Conservation (phyloP, 2,888 invertebrate species). For the Cephus pulcher region DNA sequence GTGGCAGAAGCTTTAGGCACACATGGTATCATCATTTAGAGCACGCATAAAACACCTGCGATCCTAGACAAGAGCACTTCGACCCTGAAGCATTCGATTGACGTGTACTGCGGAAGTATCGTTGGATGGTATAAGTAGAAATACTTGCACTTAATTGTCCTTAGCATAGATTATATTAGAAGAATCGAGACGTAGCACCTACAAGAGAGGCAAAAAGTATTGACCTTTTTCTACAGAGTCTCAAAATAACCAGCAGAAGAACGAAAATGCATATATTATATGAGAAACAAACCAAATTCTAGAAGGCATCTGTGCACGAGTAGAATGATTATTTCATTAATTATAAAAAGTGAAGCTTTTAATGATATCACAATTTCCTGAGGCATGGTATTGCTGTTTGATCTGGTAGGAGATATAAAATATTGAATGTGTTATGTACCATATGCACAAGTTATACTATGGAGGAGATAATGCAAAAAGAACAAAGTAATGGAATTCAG, state of each 20-base stretch:
- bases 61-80: not conserved
- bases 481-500: not conserved
- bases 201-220: not conserved
- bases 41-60: not conserved
- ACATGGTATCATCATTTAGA: slow-evolving; percentile 9
- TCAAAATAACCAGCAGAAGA: not conserved
- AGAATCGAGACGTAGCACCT: not conserved
- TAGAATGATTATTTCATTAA: not conserved
- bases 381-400: not conserved
- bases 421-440: not conserved
- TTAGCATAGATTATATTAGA: not conserved
- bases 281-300: not conserved
- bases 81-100: slow-evolving; percentile 12
- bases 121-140: slow-evolving; percentile 6
- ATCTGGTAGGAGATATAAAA: not conserved
- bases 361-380: not conserved
- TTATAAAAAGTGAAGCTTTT: not conserved
- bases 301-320: not conserved
- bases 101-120: slow-evolving; percentile 10
- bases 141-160: slow-evolving; percentile 1
- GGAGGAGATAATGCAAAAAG: not conserved
- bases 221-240: not conserved
- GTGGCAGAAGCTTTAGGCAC: not conserved
- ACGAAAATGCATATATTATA: not conserved
- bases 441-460: not conserved